Conservation (phyloP, 2,113 vertebrate genomes). For the Sterrhoptilus dennistouni region DNA sequence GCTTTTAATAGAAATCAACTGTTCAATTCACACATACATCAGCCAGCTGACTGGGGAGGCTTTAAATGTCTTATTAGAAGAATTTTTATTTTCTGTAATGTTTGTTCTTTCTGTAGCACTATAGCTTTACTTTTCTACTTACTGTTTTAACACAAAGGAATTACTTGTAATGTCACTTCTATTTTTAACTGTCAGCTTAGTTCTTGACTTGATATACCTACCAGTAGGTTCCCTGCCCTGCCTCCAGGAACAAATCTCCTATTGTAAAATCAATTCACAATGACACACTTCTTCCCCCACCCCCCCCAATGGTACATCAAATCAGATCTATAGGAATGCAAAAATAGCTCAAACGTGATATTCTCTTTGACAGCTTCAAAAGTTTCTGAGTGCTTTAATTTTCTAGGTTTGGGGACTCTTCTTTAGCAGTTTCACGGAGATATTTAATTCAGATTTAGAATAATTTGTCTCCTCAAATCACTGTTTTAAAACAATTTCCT, state of each 20-base stretch:
- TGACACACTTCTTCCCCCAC: not conserved
- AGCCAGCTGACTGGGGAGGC: not conserved
- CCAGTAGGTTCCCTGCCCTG: not conserved
- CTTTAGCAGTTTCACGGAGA: not conserved
- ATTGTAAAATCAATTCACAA: not conserved
- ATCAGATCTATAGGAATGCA: not conserved
- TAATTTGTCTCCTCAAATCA: not conserved
- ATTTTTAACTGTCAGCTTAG: not conserved
- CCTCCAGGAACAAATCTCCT: not conserved
- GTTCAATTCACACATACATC: not conserved
- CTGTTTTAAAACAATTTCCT: not conserved
- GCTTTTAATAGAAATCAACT: not conserved
- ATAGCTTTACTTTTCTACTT: not conserved
- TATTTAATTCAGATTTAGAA: not conserved
- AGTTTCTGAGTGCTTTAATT: not conserved
- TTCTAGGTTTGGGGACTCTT: not conserved
- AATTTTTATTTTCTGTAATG: not conserved
- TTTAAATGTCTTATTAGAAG: not conserved
- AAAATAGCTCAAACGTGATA: not conserved
- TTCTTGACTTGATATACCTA: not conserved
- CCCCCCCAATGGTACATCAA: not conserved
- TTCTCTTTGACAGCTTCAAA: not conserved
- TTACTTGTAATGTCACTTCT: not conserved
- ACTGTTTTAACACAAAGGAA: not conserved
- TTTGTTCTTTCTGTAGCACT: not conserved